Evolutionary conservation across 2,888 invertebrate species (phyloP).

Genomic region (Lacanobia oleracea): DNA sequence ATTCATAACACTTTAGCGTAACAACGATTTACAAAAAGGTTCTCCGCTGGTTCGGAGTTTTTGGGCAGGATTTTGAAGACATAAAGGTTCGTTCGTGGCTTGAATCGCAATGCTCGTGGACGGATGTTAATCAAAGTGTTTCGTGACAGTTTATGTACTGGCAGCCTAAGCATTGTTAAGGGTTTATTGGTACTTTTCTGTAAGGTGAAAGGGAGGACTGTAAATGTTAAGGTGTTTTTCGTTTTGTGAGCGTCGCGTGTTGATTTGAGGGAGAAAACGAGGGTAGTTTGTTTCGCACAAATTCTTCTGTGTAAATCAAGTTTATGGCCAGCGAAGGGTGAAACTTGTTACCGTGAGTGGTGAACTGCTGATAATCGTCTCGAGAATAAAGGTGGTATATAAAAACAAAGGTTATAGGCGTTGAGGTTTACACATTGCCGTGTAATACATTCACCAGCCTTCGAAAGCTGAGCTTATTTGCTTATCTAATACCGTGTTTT

Average conservation of each 20-base stretch:
- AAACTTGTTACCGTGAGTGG: conserved; percentile 53
- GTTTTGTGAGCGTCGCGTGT: conserved; percentile 57
- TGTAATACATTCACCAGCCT: background rate
- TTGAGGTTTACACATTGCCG: conserved; percentile 5
- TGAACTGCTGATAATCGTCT: conserved; percentile 37
- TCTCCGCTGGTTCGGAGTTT: conserved; percentile 41
- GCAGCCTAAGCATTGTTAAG: conserved; percentile 48
- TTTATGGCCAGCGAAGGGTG: conserved; percentile 52
- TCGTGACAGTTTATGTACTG: conserved; percentile 56
- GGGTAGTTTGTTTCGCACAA: conserved; percentile 53
- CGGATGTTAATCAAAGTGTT: conserved; percentile 64
- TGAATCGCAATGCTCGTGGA: conserved; percentile 56
- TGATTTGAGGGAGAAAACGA: conserved; percentile 50
- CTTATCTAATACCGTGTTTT: background rate
- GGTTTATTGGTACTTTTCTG: conserved; percentile 55
- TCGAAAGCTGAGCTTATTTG: background rate
- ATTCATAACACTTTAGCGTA: conserved; percentile 68
- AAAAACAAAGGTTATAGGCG: conserved; percentile 31
- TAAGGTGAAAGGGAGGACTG: conserved; percentile 55
- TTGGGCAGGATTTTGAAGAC: conserved; percentile 54
- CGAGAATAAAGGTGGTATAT: conserved; percentile 24
- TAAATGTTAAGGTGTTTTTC: conserved; percentile 59
- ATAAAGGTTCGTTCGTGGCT: conserved; percentile 58
- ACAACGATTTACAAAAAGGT: conserved; percentile 66
- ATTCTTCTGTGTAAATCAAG: conserved; percentile 58